Evolutionary conservation across 2,888 invertebrate species (phyloP).

Genomic region (Beris morrisii): DNA sequence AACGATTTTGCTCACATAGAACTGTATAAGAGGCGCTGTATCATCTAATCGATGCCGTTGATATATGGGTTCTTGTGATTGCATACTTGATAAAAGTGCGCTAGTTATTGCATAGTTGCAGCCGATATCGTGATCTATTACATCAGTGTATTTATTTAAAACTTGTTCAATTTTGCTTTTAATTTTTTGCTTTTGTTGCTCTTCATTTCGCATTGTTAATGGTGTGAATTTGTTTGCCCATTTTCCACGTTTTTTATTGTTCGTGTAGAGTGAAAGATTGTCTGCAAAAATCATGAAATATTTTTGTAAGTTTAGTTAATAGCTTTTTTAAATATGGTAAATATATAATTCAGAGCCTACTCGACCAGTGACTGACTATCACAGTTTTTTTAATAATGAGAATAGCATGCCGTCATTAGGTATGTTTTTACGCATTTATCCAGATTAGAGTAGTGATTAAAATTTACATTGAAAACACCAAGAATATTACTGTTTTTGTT

Average conservation of each 20-base stretch:
- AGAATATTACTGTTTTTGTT: too few relatives aligned
- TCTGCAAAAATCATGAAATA: conserved; percentile 30
- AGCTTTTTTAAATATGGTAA: too few relatives aligned
- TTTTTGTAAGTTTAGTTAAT: too few relatives aligned
- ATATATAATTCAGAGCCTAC: too few relatives aligned
- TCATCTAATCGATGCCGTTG: conserved; percentile 20
- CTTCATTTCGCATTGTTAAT: conserved; percentile 48
- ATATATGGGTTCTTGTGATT: conserved; percentile 1
- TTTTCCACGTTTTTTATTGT: conserved; percentile 40
- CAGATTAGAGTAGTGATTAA: too few relatives aligned
- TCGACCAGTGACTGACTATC: neutral
- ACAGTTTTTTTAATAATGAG: too few relatives aligned
- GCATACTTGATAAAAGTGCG: conserved; percentile 18
- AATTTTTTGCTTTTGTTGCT: conserved; percentile 46
- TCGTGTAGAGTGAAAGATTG: conserved; percentile 38
- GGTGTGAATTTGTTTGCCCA: conserved; percentile 55
- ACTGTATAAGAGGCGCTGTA: conserved; percentile 45
- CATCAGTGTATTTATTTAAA: conserved; percentile 34
- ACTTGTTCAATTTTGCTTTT: conserved; percentile 45
- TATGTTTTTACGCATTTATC: too few relatives aligned
- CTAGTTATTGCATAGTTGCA: conserved; percentile 24
- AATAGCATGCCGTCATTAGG: too few relatives aligned
- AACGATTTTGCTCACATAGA: conserved; percentile 59
- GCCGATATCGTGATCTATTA: too few relatives aligned
- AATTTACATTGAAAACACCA: too few relatives aligned